Base-by-base conservation (phyloP, 2,888 invertebrate species). In the Rhopalosiphum nymphaeae region DNA sequence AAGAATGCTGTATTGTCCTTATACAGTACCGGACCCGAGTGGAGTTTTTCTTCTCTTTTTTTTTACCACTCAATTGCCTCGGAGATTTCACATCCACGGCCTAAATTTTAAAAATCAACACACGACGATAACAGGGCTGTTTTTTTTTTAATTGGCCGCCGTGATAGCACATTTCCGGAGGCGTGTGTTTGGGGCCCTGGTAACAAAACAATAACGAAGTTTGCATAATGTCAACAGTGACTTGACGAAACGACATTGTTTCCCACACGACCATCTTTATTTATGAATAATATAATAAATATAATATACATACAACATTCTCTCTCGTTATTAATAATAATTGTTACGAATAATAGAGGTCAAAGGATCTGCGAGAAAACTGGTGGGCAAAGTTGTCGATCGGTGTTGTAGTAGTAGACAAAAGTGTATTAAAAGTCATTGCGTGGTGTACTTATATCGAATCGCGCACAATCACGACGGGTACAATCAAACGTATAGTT, bases 1-100 rank as follows among this genome's bases (percentile, higher is more conserved):
- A 90, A 93, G 93, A 93, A 93, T 93, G 93, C 93, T 57, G 93
- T 90, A 90, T 90, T 93, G 93, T 93, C 93, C 93, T 93, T 93
- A 93, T 93, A 93, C 84, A 84, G 57, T 89, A 57, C 26, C 92
- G 89, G 92, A 78, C 88, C 29, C 44, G 93, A 57, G 93, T 2
- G 53, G 42, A 36, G 29, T 78, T 53, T 89, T 53, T 78, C 25
- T 53, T 67, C 67, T 46, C 16, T 87, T 61, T 44, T 86, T 86
- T 36, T 56, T 78, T 9, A 13, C 67, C 53, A 44, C 61, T 86
- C 36, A 9, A 25, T 84, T n/a, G 84, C 61, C 85, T 84, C 84
- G 29, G 84, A 89, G 93, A 93, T 85, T 93, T 93, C 93, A 85
- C 85, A 42, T 85, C 49, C 16, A 49, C 89, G 93, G 36, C 93